A percentile compares a stretch with the other conserved stretches of the same genome.
Conservation (phyloP, 2,888 invertebrate species). For the Tenthredo mesomela region DNA sequence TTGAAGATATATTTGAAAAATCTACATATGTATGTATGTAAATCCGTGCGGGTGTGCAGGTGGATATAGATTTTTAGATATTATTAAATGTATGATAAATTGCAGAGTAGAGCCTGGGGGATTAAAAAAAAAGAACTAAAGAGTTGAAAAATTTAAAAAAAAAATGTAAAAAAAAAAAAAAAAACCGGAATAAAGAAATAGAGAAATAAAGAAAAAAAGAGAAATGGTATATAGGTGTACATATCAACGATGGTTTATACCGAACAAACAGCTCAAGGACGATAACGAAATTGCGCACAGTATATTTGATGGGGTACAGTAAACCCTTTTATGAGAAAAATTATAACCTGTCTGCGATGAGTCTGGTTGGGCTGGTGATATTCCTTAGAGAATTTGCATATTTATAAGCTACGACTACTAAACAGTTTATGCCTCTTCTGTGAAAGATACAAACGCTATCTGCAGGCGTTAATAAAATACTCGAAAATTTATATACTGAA, state of each 20-base stretch:
- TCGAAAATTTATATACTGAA: not conserved
- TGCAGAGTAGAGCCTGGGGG: not conserved
- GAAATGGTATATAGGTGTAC: not conserved
- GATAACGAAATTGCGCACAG: constrained; percentile 34
- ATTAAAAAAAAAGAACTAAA: not conserved
- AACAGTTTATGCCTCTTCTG: constrained; percentile 47
- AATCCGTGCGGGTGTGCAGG: not conserved
- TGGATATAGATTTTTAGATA: not conserved
- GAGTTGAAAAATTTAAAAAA: not conserved
- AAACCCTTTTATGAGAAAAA: constrained; percentile 47
- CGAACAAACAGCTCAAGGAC: constrained; percentile 10
- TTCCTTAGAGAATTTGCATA: constrained; percentile 50
- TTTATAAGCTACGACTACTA: constrained; percentile 31
- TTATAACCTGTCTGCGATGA: constrained; percentile 47
- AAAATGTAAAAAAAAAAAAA: not conserved
- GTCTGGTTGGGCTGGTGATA: constrained; percentile 39
- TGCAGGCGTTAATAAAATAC: constrained; percentile 39
- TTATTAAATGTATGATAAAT: constrained; percentile 3
- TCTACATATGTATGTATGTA: not conserved
- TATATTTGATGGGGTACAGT: constrained; percentile 38
- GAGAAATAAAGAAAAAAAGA: not conserved
- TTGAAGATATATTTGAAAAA: constrained; percentile 7
- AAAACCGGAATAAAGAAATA: not conserved
- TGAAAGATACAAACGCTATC: constrained; percentile 37
- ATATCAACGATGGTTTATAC: not conserved